phyloP scores from a whole-genome alignment of 2,888 invertebrate genomes.

The Drosophila leonis region DNA sequence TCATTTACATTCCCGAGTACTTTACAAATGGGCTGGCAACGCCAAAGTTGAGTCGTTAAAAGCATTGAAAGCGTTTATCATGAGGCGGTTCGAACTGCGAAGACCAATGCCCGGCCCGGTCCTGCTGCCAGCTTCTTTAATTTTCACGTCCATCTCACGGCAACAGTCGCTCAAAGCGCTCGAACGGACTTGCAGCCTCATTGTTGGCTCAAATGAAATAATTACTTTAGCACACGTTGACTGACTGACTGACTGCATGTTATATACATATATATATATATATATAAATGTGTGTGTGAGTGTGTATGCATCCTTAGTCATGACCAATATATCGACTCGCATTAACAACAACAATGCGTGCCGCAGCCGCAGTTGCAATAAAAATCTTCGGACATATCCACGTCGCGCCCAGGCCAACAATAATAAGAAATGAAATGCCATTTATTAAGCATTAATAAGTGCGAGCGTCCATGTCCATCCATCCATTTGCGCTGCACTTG shows the following conservation, averaged over 20 bases:
- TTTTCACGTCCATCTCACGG: conserved; percentile 81
- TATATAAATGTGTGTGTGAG: conserved; percentile 17
- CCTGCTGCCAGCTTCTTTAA: conserved; percentile 77
- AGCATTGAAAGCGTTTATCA: conserved; percentile 65
- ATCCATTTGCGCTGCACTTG: conserved; percentile 70
- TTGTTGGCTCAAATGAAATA: conserved; percentile 83
- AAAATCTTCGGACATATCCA: conserved; percentile 71
- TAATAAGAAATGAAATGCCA: conserved; percentile 85
- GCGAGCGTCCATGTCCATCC: conserved; percentile 77
- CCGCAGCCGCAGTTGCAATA: conserved; percentile 63
- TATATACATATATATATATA: conserved; percentile 23
- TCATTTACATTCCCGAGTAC: conserved; percentile 82
- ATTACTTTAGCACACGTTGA: conserved; percentile 81
- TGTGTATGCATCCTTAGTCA: conserved; percentile 72
- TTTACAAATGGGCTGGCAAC: conserved; percentile 65
- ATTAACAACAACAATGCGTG: conserved; percentile 69
- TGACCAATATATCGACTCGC: conserved; percentile 81
- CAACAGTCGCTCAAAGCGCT: conserved; percentile 61
- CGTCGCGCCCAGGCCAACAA: conserved; percentile 76
- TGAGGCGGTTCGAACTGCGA: conserved; percentile 33
- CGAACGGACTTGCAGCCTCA: conserved; percentile 78
- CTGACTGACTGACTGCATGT: conserved; percentile 51
- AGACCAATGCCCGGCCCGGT: conserved; percentile 43
- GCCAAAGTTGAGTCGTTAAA: conserved; percentile 75
- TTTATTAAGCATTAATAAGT: conserved; percentile 86